phyloP scores from a whole-genome alignment of 1,140 invertebrate genomes.

The Diploscapter pachys region DNA sequence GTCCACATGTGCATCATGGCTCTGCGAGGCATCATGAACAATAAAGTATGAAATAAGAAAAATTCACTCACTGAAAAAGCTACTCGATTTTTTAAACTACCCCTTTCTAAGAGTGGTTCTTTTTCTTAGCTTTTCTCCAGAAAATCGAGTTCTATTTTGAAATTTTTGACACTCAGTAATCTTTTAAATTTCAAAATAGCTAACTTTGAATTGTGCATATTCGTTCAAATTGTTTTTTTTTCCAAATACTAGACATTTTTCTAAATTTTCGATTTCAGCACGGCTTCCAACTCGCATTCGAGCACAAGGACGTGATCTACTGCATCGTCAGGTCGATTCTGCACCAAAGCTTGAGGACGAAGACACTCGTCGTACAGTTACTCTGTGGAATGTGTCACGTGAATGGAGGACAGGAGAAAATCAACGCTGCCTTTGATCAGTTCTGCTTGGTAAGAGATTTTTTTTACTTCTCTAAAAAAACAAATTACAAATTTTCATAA shows the following conservation, averaged over 20 bases:
- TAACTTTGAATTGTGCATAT: too few relatives aligned
- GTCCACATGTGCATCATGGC: conserved; percentile 99
- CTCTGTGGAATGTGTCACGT: conserved; percentile 87
- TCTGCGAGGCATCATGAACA: conserved; percentile 98
- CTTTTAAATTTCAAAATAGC: too few relatives aligned
- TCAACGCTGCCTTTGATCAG: conserved; percentile 91
- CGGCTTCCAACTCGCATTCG: conserved; percentile 97
- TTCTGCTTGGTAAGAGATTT: conserved; percentile 74
- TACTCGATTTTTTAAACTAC: neutral
- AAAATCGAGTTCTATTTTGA: too few relatives aligned
- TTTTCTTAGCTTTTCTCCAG: too few relatives aligned
- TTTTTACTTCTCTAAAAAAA: conserved; percentile 53
- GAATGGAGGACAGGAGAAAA: conserved; percentile 95
- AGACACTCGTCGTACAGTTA: conserved; percentile 90
- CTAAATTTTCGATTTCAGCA: conserved; percentile 68
- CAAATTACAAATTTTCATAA: conserved; percentile 60
- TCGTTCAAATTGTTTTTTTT: too few relatives aligned
- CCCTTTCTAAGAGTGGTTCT: too few relatives aligned
- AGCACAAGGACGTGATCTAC: conserved; percentile 94
- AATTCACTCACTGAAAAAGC: conserved; percentile 14
- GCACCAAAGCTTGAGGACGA: conserved; percentile 92
- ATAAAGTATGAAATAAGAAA: conserved; percentile 71
- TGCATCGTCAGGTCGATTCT: conserved; percentile 93
- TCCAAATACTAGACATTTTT: neutral
- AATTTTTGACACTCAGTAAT: too few relatives aligned